These are phyloP conservation scores for Nothoprocta pentlandii DNA, from an alignment of 2,113 vertebrate species.

Conservation along the genomic window DNA sequence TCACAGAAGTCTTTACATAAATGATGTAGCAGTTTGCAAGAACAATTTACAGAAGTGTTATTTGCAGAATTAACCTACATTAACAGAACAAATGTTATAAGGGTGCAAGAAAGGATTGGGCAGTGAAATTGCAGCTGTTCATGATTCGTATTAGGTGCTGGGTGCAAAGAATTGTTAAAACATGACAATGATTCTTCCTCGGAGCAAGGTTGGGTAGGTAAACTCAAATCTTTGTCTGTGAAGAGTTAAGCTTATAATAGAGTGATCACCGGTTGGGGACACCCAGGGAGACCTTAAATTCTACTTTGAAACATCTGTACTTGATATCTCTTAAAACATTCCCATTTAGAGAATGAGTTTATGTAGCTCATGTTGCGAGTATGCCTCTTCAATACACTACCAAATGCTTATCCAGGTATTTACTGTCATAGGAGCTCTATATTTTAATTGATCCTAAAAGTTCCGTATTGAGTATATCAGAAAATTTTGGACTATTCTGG, in stretches of 20 bases:
- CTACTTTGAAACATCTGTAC: constrained; percentile 85
- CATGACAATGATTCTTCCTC: constrained; percentile 87
- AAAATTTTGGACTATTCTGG: neutral
- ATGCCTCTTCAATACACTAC: constrained; percentile 77
- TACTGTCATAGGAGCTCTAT: constrained; percentile 64
- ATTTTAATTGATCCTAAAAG: constrained; percentile 57
- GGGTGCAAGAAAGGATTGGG: constrained; percentile 85
- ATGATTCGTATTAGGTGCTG: constrained; percentile 74
- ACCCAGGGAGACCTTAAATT: constrained; percentile 86
- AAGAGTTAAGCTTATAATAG: constrained; percentile 82
- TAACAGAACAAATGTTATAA: constrained; percentile 90
- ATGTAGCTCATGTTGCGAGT: constrained; percentile 84
- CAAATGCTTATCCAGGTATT: constrained; percentile 79
- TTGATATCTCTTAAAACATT: constrained; percentile 83
- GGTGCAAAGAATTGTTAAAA: constrained; percentile 85
- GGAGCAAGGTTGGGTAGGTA: constrained; percentile 85
- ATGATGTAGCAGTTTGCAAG: constrained; percentile 98
- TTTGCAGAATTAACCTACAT: constrained; percentile 97
- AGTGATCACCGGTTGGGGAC: constrained; percentile 81
- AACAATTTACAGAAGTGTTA: constrained; percentile 97
- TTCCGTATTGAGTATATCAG: neutral
- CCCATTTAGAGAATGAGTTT: constrained; percentile 87
- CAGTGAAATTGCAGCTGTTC: constrained; percentile 90
- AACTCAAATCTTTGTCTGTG: constrained; percentile 83
- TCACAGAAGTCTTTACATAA: constrained; percentile 98